phyloP scores from a whole-genome alignment of 1,140 invertebrate genomes.

The Gryon sp. region DNA sequence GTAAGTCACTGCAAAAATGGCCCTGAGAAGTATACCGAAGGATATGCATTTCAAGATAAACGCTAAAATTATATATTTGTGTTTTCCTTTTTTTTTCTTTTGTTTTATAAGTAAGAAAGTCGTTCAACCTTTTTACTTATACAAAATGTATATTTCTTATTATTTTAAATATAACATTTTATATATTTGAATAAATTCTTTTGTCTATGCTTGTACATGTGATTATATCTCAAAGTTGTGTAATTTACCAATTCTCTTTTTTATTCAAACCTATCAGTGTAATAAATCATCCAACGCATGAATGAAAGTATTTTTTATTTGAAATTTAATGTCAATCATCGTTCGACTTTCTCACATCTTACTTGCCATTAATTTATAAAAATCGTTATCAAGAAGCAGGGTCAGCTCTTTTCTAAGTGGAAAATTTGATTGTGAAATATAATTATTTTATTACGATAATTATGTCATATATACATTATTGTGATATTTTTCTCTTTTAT shows the following conservation, averaged over 20 bases:
- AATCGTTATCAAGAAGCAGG: constrained; percentile 20
- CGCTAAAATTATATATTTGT: not conserved
- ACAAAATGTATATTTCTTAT: no score
- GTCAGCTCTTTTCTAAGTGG: constrained; percentile 36
- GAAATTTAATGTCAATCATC: no score
- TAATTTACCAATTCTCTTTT: no score
- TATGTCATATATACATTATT: not conserved
- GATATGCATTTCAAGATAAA: constrained; percentile 5
- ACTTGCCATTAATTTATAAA: constrained; percentile 1
- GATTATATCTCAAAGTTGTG: not conserved
- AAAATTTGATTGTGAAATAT: constrained; percentile 44
- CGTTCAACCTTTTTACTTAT: no score
- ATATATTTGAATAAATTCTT: no score
- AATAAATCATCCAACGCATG: no score
- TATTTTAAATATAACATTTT: no score
- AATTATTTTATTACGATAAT: constrained; percentile 12
- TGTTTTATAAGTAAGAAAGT: constrained; percentile 18
- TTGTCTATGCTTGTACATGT: no score
- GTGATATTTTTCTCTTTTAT: no score
- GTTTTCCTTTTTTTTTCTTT: constrained; percentile 6
- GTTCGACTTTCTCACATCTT: constrained; percentile 4
- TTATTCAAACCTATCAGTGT: no score
- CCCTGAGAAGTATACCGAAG: constrained; percentile 11
- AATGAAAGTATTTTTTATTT: no score
- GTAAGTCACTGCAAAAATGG: not conserved